Base-by-base conservation (phyloP, 2,113 vertebrate genomes). In the Holacanthus passer region DNA sequence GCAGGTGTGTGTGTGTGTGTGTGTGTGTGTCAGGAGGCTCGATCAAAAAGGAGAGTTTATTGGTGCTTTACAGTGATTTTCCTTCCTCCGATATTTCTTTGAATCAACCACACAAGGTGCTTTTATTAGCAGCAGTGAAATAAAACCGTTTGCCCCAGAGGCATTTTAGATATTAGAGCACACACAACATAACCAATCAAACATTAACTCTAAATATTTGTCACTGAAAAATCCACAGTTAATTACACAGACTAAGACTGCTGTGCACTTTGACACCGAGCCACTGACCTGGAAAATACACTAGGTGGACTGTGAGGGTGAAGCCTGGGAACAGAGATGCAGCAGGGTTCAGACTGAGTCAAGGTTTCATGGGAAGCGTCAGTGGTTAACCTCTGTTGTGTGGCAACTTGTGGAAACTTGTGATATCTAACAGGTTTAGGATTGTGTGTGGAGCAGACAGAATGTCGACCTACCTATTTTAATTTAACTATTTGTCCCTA, bases 1-100 rank as follows among this genome's bases (percentile, higher is more conserved):
- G 98, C 94, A 97, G 98, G 98, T 98, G 82, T 5, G 72, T 39
- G 52, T 60, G 89, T 90, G 93, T 78, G 81, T 53, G 50, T 63
- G 37, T 37, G 59, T 69, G n/a, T 43, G 55, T 47, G 1, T 27
- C n/a, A n/a, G n/a, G n/a, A n/a, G 39, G 68, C 48, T 7, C 27
- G 19, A 41, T 48, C 3, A 31, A 52, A 55, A 52, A 55, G 5
- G 27, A 2, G 17, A 47, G 14, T 41, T 37, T 27, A 8, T 37
- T 60, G 53, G 29, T 37, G 59, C 58, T 32, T 55, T 43, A 0
- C 47, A 2, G 13, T 22, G 22, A 31, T 29, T 31, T 59, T 53
- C 20, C 16, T 29, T 1, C 59, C 19, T 43, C 1, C 0, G 56
- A 20, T 1, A 37, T 41, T 79, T 60, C 69, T 48, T n/a, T n/a